phyloP scores from a whole-genome alignment of 2,113 vertebrate genomes.

The Calyptomena viridis region DNA sequence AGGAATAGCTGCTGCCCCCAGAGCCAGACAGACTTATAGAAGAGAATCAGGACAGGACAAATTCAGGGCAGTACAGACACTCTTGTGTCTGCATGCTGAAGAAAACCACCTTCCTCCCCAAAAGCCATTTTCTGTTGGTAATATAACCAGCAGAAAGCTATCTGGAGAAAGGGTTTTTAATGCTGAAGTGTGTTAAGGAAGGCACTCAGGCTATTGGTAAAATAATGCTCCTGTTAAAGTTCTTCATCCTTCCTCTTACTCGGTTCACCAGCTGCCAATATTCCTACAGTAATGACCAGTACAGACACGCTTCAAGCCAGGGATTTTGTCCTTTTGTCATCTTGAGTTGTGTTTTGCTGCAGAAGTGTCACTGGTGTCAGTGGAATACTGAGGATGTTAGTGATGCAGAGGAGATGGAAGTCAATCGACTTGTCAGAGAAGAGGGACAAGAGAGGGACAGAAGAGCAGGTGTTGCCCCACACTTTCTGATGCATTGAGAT shows the following conservation, averaged over 20 bases:
- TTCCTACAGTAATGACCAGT: neutral
- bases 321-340: neutral
- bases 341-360: neutral
- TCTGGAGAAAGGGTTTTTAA: neutral
- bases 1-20: neutral
- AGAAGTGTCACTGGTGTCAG: neutral
- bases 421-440: neutral
- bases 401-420: neutral
- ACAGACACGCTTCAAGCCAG: fast-evolving
- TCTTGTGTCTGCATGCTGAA: neutral
- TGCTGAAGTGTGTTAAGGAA: neutral
- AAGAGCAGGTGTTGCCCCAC: neutral
- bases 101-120: neutral
- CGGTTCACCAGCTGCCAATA: neutral
- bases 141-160: neutral
- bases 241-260: neutral
- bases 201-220: neutral
- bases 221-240: neutral
- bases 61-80: neutral
- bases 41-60: neutral
- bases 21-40: neutral
- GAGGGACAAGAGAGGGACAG: neutral
- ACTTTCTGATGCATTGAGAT: neutral
- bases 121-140: neutral
- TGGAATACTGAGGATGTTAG: neutral